A percentile compares a stretch with the other conserved stretches of the same genome.
These are phyloP conservation scores for Suricata suricatta DNA, from an alignment of 2,113 vertebrate species.

Conservation along the genomic window DNA sequence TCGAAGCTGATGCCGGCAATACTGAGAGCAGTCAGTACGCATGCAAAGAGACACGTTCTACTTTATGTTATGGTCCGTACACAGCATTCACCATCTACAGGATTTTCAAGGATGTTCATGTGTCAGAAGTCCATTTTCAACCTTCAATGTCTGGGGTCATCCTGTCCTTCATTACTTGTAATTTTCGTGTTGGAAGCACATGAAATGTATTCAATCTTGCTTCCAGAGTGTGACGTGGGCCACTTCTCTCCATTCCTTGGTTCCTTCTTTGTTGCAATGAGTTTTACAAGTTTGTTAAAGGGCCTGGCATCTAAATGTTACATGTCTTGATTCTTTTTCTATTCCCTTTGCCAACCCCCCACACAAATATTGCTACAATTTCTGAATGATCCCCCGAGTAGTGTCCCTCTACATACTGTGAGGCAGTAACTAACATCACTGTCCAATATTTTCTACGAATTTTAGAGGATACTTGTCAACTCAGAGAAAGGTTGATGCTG, in stretches of 20 bases:
- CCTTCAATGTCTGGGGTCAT: background rate
- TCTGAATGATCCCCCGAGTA: background rate
- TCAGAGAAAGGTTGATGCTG: background rate
- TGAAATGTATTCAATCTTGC: conserved; percentile 19
- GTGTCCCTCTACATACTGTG: background rate
- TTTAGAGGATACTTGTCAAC: background rate
- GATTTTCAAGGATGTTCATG: background rate
- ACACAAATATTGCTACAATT: background rate
- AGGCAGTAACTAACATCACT: background rate
- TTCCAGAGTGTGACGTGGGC: background rate
- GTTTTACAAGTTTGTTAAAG: conserved; percentile 51
- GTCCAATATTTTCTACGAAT: background rate
- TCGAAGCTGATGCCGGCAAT: background rate
- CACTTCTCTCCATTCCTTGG: background rate
- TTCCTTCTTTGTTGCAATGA: conserved; percentile 51
- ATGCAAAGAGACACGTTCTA: background rate
- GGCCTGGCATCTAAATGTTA: background rate
- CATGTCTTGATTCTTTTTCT: background rate
- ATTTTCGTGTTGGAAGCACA: background rate
- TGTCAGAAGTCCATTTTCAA: background rate
- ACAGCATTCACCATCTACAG: background rate
- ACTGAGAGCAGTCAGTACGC: background rate
- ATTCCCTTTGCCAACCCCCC: background rate
- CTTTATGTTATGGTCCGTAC: background rate
- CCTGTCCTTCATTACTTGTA: conserved; percentile 53